A percentile compares a stretch with the other conserved stretches of the same genome.
These are phyloP conservation scores for Rallus limicola DNA, from an alignment of 2,113 vertebrate species.

Conservation along the genomic window DNA sequence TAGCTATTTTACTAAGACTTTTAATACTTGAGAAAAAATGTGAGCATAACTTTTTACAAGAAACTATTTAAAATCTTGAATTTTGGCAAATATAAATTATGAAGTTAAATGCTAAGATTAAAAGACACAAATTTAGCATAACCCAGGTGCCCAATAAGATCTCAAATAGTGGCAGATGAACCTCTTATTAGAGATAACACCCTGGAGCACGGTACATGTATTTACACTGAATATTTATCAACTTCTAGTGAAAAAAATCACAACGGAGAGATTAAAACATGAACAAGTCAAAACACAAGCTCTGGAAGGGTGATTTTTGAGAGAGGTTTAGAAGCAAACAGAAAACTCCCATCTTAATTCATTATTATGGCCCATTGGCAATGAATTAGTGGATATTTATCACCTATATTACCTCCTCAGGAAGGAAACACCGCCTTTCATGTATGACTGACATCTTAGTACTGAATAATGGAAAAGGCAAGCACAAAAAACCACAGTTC, in stretches of 20 bases:
- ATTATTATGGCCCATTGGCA: background rate
- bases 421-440: background rate
- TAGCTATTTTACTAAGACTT: background rate
- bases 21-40: background rate
- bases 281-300: background rate
- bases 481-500: background rate
- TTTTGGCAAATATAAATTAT: background rate
- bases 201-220: background rate
- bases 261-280: background rate
- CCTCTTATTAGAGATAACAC: background rate
- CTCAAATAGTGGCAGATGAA: background rate
- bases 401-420: background rate
- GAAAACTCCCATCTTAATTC: background rate
- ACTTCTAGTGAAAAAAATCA: background rate
- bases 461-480: background rate
- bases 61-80: background rate
- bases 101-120: background rate
- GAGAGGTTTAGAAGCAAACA: background rate
- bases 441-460: background rate
- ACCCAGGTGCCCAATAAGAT: background rate
- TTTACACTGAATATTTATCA: constrained; percentile 7
- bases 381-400: background rate
- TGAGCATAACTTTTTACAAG: background rate
- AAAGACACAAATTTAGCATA: background rate
- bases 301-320: background rate